Percentiles rank a stretch among this genome's conserved stretches.
phyloP scores from a whole-genome alignment of 2,113 vertebrate species.

The Sapayoa aenigma region DNA sequence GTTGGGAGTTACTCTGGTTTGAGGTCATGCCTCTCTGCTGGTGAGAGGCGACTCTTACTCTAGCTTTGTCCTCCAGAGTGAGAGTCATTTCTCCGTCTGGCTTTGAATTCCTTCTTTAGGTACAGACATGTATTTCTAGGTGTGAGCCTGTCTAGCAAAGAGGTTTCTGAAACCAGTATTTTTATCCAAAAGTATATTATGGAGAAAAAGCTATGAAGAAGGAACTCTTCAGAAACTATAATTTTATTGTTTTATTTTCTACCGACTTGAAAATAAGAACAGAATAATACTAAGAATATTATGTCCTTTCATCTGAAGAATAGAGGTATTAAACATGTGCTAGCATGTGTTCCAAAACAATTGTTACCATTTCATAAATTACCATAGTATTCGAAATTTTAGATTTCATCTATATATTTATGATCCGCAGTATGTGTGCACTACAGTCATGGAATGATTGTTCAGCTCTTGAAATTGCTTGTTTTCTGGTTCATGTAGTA shows the following conservation, averaged over 20 bases:
- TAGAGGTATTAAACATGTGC: background rate
- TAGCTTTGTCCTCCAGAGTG: background rate
- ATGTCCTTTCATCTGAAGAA: background rate
- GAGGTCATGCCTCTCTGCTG: background rate
- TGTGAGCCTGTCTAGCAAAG: background rate
- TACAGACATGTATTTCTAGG: background rate
- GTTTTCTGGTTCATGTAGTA: background rate
- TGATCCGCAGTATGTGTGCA: background rate
- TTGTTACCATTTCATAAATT: background rate
- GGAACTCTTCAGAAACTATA: background rate
- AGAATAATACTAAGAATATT: background rate
- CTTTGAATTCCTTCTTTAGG: slow-evolving; percentile 7
- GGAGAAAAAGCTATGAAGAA: background rate
- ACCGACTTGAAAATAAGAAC: background rate
- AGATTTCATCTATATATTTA: background rate
- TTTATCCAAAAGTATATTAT: background rate
- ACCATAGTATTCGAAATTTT: background rate
- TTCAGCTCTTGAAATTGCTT: background rate
- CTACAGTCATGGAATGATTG: background rate
- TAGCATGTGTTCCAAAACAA: background rate
- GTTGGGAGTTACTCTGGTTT: background rate
- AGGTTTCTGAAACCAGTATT: background rate
- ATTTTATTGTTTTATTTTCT: background rate
- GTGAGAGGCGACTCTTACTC: background rate
- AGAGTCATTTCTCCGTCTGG: background rate